Conservation (phyloP, 2,888 invertebrate species). For the Ashinkailepas kermadecensis region DNA sequence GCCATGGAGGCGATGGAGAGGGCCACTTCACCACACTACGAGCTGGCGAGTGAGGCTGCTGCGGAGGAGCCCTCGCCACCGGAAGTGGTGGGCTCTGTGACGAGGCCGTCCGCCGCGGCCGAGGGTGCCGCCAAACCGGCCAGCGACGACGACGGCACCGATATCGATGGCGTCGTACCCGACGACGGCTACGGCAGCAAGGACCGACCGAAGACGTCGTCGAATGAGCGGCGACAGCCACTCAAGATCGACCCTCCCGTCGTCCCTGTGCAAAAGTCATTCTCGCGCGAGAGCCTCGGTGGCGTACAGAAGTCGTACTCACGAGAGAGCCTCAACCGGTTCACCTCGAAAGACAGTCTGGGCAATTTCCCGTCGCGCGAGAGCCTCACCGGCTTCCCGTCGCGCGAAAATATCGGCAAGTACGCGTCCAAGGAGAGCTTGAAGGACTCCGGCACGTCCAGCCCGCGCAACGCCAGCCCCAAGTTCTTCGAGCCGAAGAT, state of each 20-base stretch:
- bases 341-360: neutral
- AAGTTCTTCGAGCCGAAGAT: constrained; percentile 22
- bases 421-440: constrained; percentile 16
- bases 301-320: neutral
- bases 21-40: neutral
- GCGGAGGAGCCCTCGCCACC: constrained; percentile 25
- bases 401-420: neutral
- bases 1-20: constrained; percentile 22
- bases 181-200: constrained; percentile 21
- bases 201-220: neutral
- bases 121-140: neutral
- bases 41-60: neutral
- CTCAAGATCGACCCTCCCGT: neutral
- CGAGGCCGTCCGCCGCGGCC: constrained; percentile 22
- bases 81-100: constrained; percentile 25
- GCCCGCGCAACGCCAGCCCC: constrained; percentile 13
- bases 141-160: neutral
- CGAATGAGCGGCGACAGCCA: neutral
- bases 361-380: neutral
- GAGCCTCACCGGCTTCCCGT: neutral
- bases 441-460: constrained; percentile 17
- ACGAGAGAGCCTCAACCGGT: constrained; percentile 4
- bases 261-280: constrained; percentile 15
- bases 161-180: neutral
- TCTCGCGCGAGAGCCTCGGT: constrained; percentile 9